phyloP scores from a whole-genome alignment of 1,140 invertebrate genomes.

The Holotrichia oblita region DNA sequence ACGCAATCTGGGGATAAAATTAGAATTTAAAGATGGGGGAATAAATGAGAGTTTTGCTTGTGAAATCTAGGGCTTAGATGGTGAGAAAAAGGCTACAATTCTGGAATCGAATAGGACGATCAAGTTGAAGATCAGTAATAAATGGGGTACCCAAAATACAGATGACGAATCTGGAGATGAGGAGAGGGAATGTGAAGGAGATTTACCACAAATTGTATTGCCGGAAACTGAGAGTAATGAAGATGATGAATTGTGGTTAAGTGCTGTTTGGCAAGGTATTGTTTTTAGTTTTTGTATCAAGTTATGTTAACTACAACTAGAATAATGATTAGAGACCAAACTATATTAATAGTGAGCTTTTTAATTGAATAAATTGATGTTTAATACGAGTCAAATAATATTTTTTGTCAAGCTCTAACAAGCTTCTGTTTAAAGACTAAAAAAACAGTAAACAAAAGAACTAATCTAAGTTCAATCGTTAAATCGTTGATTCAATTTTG shows the following conservation, averaged over 20 bases:
- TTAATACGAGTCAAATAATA: too few relatives aligned
- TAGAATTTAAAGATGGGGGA: background rate
- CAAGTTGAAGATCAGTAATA: background rate
- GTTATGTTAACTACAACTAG: too few relatives aligned
- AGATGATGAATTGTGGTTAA: background rate
- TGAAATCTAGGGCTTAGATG: conserved; percentile 8
- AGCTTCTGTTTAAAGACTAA: too few relatives aligned
- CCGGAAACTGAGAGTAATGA: background rate
- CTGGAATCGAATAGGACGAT: conserved; percentile 8
- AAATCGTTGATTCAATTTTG: too few relatives aligned
- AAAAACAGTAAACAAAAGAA: too few relatives aligned
- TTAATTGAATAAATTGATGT: too few relatives aligned
- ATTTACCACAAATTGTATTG: background rate
- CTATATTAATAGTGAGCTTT: too few relatives aligned
- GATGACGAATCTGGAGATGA: background rate
- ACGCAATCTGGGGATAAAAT: too few relatives aligned
- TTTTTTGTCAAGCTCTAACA: too few relatives aligned
- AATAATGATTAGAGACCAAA: too few relatives aligned
- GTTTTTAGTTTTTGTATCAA: background rate
- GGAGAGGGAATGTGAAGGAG: background rate
- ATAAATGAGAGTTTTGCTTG: background rate
- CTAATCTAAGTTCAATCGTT: too few relatives aligned
- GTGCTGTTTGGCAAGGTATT: background rate
- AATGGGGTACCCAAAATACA: background rate
- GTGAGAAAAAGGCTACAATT: background rate